phyloP scores from a whole-genome alignment of 2,888 invertebrate species.

The Scaptomyza tumidula region DNA sequence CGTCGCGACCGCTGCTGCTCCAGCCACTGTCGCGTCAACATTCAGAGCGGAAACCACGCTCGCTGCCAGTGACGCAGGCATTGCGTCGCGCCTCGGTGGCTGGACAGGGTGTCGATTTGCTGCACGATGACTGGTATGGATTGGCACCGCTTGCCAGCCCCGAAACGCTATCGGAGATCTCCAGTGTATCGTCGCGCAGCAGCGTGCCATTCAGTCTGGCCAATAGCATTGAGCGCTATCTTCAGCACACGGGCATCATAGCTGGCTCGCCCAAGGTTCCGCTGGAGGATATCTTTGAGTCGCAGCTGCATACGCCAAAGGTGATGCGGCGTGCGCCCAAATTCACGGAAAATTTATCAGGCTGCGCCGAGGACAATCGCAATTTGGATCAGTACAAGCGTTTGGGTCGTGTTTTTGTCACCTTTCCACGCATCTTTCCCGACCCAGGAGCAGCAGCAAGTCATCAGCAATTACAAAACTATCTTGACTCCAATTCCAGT shows the following conservation, averaged over 20 bases:
- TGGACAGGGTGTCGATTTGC: constrained; percentile 84
- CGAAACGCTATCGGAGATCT: constrained; percentile 92
- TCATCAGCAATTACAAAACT: constrained; percentile 69
- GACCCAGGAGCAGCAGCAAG: constrained; percentile 4
- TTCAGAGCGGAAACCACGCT: constrained; percentile 78
- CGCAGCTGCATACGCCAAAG: constrained; percentile 86
- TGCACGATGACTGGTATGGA: constrained; percentile 88
- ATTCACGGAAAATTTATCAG: constrained; percentile 87
- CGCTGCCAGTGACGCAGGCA: constrained; percentile 71
- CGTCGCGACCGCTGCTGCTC: neutral
- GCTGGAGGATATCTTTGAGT: constrained; percentile 84
- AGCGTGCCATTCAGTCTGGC: constrained; percentile 86
- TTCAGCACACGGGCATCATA: constrained; percentile 77
- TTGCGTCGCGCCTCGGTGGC: constrained; percentile 80
- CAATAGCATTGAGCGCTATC: constrained; percentile 83
- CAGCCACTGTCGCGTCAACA: constrained; percentile 74
- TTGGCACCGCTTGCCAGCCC: constrained; percentile 92
- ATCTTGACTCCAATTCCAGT: constrained; percentile 85
- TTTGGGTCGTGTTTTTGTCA: constrained; percentile 85
- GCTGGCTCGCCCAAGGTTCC: constrained; percentile 64
- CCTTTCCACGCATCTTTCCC: constrained; percentile 82
- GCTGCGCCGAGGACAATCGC: constrained; percentile 88
- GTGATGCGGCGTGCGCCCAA: constrained; percentile 88
- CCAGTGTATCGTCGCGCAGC: constrained; percentile 89
- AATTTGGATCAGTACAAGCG: constrained; percentile 86